Evolutionary conservation across 2,888 invertebrate genomes (phyloP), one percentile per base, ranked within the genome.

Genomic region (Drosophila emarginata): DNA sequence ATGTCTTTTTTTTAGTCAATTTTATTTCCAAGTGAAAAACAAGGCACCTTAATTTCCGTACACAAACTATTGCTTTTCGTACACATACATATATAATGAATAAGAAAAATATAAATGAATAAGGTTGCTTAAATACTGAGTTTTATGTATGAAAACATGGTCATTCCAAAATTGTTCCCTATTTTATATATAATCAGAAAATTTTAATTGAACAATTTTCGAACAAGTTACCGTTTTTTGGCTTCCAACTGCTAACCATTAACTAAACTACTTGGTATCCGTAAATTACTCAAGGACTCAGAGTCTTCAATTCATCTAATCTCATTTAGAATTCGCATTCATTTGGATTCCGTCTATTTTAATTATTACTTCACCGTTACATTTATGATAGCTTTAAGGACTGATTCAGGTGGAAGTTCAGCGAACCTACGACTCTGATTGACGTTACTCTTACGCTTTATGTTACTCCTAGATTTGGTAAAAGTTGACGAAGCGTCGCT

Each of bases 371-470:
- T 83, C 12, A 88, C 87, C 15, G 90, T 90, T 32, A 91, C 91
- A 57, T 89, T 89, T 5, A 91, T 76, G 4, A 90, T 91, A 14
- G 90, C 90, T 53, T 91, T 91, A 7, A 92, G 91, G 6, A 92
- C 80, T 15, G 91, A 89, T 60, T 91, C 91, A 3, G 91, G 86
- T 1, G 91, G 91, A 1, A 91, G 88, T n/a, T 76, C 64, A 2
- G 63, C 69, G 74, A 91, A 87, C 70, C 82, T 79, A 18, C 91
- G 79, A 61, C 88, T 90, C 66, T 91, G 89, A 37, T 78, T 87
- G 2, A 73, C 21, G 37, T 63, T 84, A 60, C 71, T 68, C 56
- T 87, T 84, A 12, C 88, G 79, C 15, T 81, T 66, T 56, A 80
- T 61, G 56, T 61, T 74, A 52, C 26, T 61, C 32, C 40, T 70